Percentiles rank a stretch among this genome's conserved stretches.
phyloP scores from a whole-genome alignment of 2,888 invertebrate genomes.

The Athrips mouffetella region DNA sequence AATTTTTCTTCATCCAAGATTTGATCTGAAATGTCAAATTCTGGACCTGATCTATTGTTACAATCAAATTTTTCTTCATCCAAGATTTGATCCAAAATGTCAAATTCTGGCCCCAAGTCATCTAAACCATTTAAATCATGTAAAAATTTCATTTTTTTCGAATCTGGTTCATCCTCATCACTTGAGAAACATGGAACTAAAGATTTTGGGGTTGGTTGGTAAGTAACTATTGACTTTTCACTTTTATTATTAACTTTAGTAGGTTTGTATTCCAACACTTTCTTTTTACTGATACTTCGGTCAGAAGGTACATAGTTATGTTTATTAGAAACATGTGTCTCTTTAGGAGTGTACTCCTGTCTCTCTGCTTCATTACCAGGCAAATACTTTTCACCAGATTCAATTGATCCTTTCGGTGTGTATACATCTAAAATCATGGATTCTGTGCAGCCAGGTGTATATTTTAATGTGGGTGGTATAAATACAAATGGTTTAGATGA shows the following conservation, averaged over 20 bases:
- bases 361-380: constrained; percentile 59
- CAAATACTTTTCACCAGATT: constrained; percentile 60
- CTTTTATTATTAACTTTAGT: constrained; percentile 49
- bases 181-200: constrained; percentile 71
- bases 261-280: constrained; percentile 69
- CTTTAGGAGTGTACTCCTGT: constrained; percentile 56
- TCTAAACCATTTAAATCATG: constrained; percentile 65
- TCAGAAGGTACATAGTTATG: constrained; percentile 68
- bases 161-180: constrained; percentile 68
- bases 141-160: constrained; percentile 58
- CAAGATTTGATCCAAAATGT: constrained; percentile 71
- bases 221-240: constrained; percentile 50
- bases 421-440: constrained; percentile 56
- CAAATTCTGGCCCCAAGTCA: constrained; percentile 72
- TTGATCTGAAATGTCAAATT: constrained; percentile 73
- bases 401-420: constrained; percentile 57
- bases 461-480: constrained; percentile 57
- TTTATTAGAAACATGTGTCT: constrained; percentile 46
- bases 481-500: constrained; percentile 62
- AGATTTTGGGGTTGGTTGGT: constrained; percentile 67
- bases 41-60: constrained; percentile 23
- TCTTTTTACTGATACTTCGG: constrained; percentile 55
- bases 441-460: constrained; percentile 61
- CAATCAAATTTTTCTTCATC: constrained; percentile 56
- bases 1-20: constrained; percentile 68